phyloP scores from a whole-genome alignment of 2,797 vertebrate species.

The Siniperca undulata region DNA sequence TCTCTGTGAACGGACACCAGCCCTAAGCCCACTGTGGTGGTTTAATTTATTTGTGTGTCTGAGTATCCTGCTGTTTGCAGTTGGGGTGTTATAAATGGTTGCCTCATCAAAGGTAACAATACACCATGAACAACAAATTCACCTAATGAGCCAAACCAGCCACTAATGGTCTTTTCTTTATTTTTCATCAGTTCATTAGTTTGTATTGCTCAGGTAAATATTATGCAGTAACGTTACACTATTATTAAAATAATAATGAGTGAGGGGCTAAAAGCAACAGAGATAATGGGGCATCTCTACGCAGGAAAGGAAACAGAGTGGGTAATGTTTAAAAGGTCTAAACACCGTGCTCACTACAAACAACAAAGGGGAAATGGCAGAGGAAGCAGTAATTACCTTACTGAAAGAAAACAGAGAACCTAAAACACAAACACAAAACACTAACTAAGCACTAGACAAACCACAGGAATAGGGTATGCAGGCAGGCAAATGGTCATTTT shows the following conservation, averaged over 20 bases:
- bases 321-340: neutral
- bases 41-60: constrained; percentile 1
- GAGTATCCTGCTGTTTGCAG: neutral
- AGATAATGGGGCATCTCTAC: constrained; percentile 19
- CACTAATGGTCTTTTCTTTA: constrained; percentile 25
- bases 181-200: constrained; percentile 18
- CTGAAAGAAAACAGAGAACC: constrained; percentile 7
- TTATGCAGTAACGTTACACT: constrained; percentile 26
- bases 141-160: constrained; percentile 34
- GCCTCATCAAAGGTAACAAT: constrained; percentile 24
- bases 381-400: neutral
- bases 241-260: constrained; percentile 46
- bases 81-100: constrained; percentile 7
- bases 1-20: neutral
- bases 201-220: constrained; percentile 20
- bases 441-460: constrained; percentile 1
- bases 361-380: neutral
- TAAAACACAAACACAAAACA: neutral
- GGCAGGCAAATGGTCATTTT: neutral
- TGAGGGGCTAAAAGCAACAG: neutral
- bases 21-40: neutral
- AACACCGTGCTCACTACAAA: constrained; percentile 4
- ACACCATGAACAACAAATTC: constrained; percentile 30
- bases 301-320: neutral
- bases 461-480: constrained; percentile 18